These are phyloP conservation scores for Hirtodrosophila alboralis DNA, from an alignment of 2,888 invertebrate species.

Conservation along the genomic window DNA sequence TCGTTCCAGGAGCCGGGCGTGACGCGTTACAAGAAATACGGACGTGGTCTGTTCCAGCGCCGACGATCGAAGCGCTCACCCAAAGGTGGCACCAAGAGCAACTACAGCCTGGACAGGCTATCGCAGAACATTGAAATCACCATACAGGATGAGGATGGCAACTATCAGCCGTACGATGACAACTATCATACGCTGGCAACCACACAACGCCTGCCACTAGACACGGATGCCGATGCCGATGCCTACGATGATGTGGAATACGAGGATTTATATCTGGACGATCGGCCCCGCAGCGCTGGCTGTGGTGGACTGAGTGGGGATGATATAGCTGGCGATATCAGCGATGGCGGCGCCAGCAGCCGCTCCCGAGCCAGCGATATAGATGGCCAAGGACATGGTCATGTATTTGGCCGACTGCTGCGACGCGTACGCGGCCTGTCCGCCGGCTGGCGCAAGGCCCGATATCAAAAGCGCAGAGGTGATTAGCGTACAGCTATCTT, in stretches of 20 bases:
- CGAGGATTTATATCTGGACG: slow-evolving; percentile 70
- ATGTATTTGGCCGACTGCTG: slow-evolving; percentile 81
- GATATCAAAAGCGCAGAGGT: slow-evolving; percentile 84
- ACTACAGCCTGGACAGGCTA: slow-evolving; percentile 81
- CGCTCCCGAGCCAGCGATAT: slow-evolving; percentile 71
- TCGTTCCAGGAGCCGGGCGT: slow-evolving; percentile 84
- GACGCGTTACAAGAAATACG: slow-evolving; percentile 77
- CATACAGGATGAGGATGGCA: slow-evolving; percentile 83
- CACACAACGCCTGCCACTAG: slow-evolving; percentile 28
- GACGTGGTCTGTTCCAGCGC: slow-evolving; percentile 81
- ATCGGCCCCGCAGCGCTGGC: slow-evolving; percentile 56
- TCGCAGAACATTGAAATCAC: slow-evolving; percentile 84
- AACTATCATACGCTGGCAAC: slow-evolving; percentile 73
- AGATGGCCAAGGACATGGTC: slow-evolving; percentile 56
- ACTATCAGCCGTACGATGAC: slow-evolving; percentile 82
- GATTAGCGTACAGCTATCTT: slow-evolving; percentile 67
- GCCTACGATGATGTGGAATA: slow-evolving; percentile 65
- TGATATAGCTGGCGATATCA: slow-evolving; percentile 78
- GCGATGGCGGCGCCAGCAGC: slow-evolving; percentile 79
- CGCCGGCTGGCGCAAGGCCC: slow-evolving; percentile 83
- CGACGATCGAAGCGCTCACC: slow-evolving; percentile 81
- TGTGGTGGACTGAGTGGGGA: slow-evolving; percentile 61
- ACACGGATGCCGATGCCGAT: slow-evolving; percentile 48
- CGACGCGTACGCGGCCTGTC: slow-evolving; percentile 83
- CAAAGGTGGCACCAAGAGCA: slow-evolving; percentile 70